A percentile compares a stretch with the other conserved stretches of the same genome.
These are phyloP conservation scores for Drosophila tripunctata DNA, from an alignment of 2,888 invertebrate genomes.

Conservation along the genomic window DNA sequence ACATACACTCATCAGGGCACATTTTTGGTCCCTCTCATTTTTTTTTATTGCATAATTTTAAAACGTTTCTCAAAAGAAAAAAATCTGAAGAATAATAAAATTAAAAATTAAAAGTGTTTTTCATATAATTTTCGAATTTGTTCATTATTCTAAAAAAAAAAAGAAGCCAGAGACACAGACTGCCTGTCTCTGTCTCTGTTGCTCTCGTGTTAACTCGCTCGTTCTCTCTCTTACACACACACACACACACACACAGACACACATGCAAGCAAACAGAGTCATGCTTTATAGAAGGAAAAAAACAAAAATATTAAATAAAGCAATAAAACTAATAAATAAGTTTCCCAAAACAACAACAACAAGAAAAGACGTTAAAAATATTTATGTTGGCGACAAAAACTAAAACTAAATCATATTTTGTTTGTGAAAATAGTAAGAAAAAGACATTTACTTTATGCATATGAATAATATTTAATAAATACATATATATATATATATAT, in stretches of 20 bases:
- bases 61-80: background rate
- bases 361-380: constrained; percentile 30
- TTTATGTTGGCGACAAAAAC: background rate
- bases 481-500: constrained; percentile 1
- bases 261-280: constrained; percentile 6
- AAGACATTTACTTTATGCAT: constrained; percentile 67
- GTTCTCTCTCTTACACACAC: constrained; percentile 2
- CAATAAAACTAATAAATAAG: constrained; percentile 7
- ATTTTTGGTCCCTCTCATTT: background rate
- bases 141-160: constrained; percentile 10
- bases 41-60: background rate
- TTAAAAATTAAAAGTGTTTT: constrained; percentile 9
- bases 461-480: constrained; percentile 9
- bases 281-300: constrained; percentile 15
- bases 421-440: constrained; percentile 37
- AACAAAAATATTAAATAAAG: background rate
- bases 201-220: background rate
- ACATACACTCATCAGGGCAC: background rate
- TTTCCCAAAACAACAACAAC: constrained; percentile 15
- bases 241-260: background rate
- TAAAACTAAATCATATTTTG: background rate
- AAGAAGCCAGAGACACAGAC: background rate
- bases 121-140: constrained; percentile 18
- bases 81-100: constrained; percentile 8
- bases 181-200: constrained; percentile 2